Base-by-base conservation (phyloP, 2,113 vertebrate genomes). In the Tachysurus vachellii region DNA sequence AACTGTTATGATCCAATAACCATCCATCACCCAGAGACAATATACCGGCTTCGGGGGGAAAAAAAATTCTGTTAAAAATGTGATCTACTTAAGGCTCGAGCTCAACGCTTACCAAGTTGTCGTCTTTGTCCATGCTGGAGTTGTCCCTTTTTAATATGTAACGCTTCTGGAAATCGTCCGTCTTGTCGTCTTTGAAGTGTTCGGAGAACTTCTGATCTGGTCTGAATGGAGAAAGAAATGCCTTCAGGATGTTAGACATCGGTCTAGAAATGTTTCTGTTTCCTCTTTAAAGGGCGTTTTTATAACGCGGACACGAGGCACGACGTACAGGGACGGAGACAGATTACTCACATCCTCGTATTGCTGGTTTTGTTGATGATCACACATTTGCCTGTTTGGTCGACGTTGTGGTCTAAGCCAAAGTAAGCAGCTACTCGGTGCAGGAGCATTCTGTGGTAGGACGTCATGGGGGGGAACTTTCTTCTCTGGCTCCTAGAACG, bases 131-230 rank as follows among this genome's bases (percentile, higher is more conserved):
- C 94, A 98, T 96, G 95, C 97, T 98, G 90, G 98, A 97, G 94
- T 99, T 99, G 94, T 99, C 98, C 94, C 97, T 97, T 94, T 99
- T 99, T 90, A 99, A 97, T 94, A 99, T 99, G 94, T 98, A 99
- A 86, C 97, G 95, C 93, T 99, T 99, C 95, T 99, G 98, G 94
- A 99, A 98, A 89, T 99, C 98, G 91, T 98, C 97, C 5, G 94
- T 94, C 95, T 97, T 97, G 92, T 99, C 98, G 91, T 99, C 98
- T 94, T 98, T 99, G 95, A 99, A 98, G 95, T 99, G 98, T 93
- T 99, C 98, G 53, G 96, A 98, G 94, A 99, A 99, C 95, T 97
- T 99, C 95, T 99, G 97, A 96, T 99, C 97, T 91, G 98, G 98
- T 96, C 98, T 99, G 61, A 59, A 59, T 0, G 21, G n/a, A 50